Evolutionary conservation across 2,888 invertebrate genomes (phyloP).

Genomic region (Punctoribates punctum): DNA sequence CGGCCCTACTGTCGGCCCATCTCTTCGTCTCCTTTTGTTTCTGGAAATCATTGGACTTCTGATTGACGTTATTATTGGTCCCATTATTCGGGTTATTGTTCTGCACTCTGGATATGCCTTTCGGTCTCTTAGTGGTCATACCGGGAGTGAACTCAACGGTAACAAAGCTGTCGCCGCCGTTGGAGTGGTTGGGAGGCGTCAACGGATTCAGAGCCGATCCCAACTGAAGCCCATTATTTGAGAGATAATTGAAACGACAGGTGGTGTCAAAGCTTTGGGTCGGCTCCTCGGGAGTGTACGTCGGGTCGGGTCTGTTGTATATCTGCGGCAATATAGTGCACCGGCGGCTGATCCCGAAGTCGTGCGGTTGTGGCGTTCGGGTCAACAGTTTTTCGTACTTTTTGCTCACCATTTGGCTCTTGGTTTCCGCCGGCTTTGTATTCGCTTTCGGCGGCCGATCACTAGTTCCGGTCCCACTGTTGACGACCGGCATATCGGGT

Average conservation of each 20-base stretch:
- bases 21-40: too few species aligned
- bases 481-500: background rate
- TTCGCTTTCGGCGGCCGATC: background rate
- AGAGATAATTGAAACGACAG: background rate
- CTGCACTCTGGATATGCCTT: slow-evolving; percentile 41
- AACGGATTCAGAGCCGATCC: background rate
- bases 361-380: slow-evolving; percentile 19
- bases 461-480: background rate
- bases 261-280: background rate
- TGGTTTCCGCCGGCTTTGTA: background rate
- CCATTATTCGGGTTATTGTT: too few species aligned
- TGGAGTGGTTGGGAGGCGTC: background rate
- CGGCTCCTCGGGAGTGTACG: background rate
- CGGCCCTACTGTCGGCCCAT: too few species aligned
- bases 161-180: background rate
- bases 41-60: background rate
- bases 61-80: background rate
- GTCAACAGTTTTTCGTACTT: background rate
- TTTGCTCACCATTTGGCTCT: background rate
- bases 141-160: slow-evolving; percentile 35
- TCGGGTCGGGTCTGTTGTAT: background rate
- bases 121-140: slow-evolving; percentile 31
- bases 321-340: slow-evolving; percentile 11
- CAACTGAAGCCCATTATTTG: too few species aligned
- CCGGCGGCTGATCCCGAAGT: slow-evolving; percentile 23